These are phyloP conservation scores for Macrotrachela quadricornifera DNA, from an alignment of 1,140 invertebrate species.

Conservation along the genomic window DNA sequence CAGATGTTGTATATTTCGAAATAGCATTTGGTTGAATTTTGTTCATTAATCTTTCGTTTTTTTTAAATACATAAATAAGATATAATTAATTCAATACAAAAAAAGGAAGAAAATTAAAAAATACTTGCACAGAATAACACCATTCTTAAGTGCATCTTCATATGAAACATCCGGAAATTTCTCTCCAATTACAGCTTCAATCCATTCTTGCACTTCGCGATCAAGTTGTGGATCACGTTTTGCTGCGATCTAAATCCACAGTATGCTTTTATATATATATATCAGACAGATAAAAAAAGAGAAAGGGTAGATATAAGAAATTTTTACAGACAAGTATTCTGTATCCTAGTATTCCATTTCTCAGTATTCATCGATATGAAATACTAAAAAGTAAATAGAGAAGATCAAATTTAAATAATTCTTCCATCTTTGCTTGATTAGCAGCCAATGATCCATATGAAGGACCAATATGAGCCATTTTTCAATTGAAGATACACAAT, in stretches of 20 bases:
- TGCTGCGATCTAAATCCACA: not conserved
- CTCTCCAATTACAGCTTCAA: constrained; percentile 60
- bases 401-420: too few relatives aligned
- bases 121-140: constrained; percentile 58
- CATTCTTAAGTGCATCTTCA: constrained; percentile 76
- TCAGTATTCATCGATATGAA: too few relatives aligned
- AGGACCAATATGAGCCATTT: too few relatives aligned
- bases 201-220: constrained; percentile 70
- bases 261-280: too few relatives aligned
- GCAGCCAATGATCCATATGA: too few relatives aligned
- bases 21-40: constrained; percentile 56
- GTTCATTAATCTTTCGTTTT: constrained; percentile 75
- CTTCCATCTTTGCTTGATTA: too few relatives aligned
- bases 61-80: too few relatives aligned
- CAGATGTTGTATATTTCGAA: constrained; percentile 60
- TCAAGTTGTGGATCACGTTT: constrained; percentile 46
- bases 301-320: not conserved
- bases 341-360: too few relatives aligned
- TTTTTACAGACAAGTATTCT: too few relatives aligned
- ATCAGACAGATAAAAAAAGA: not conserved
- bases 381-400: too few relatives aligned
- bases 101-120: constrained; percentile 1
- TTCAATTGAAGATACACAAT: too few relatives aligned
- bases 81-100: constrained; percentile 41
- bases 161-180: constrained; percentile 38